These are phyloP conservation scores for Bagarius yarrelli DNA, from an alignment of 2,113 vertebrate species.

Conservation along the genomic window DNA sequence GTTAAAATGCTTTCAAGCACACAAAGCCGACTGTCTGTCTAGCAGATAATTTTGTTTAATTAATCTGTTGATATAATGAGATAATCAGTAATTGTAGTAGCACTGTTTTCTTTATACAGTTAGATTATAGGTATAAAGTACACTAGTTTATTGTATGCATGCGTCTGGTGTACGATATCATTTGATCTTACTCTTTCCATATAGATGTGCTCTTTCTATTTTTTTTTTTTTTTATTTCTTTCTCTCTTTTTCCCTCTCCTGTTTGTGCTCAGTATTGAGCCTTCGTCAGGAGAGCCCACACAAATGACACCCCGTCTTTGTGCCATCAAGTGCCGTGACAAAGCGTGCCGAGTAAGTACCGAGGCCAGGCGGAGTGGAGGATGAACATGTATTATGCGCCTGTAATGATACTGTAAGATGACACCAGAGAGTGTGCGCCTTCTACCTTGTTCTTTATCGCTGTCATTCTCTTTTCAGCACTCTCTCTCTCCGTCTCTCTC, in stretches of 20 bases:
- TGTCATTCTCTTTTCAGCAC: constrained; percentile 28
- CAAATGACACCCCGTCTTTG: constrained; percentile 49
- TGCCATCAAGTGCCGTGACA: constrained; percentile 48
- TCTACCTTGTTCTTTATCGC: constrained; percentile 32
- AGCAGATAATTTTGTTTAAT: background rate
- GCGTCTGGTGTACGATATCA: constrained; percentile 4
- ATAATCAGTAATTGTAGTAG: background rate
- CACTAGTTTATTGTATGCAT: constrained; percentile 18
- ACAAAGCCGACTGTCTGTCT: background rate
- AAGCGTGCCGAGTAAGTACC: constrained; percentile 42
- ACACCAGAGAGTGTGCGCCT: constrained; percentile 32
- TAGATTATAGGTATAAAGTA: background rate
- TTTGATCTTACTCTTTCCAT: constrained; percentile 29
- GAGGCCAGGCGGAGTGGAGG: constrained; percentile 44
- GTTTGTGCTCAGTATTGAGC: constrained; percentile 40
- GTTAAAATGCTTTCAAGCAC: background rate
- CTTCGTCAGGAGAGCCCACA: constrained; percentile 42
- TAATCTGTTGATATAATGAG: background rate
- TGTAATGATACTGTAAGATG: constrained; percentile 52
- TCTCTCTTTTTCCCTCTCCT: constrained; percentile 4
- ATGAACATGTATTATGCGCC: constrained; percentile 47
- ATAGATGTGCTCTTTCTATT: constrained; percentile 34
- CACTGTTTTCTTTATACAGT: background rate
- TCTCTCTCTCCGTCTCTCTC: constrained; percentile 11
- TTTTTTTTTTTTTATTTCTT: constrained; percentile 31